Conservation (phyloP, 1,140 invertebrate genomes). For the Phortica variegata region DNA sequence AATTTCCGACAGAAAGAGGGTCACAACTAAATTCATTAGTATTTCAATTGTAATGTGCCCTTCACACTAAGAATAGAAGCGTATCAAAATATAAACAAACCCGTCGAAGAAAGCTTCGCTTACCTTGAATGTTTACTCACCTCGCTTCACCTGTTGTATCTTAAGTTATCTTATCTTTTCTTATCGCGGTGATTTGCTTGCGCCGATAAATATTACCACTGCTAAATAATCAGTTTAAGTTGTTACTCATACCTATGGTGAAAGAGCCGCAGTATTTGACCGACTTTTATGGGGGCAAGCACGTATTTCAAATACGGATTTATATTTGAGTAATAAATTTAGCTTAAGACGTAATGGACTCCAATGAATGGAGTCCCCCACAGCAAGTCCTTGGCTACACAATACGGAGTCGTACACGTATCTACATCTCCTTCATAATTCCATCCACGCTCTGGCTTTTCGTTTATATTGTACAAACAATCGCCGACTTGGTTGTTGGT, state of each 20-base stretch:
- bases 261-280: constrained; percentile 38
- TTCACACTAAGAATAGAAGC: no score
- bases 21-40: no score
- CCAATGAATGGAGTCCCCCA: constrained; percentile 48
- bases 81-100: no score
- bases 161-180: no score
- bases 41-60: no score
- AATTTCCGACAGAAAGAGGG: no score
- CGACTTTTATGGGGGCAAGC: constrained; percentile 29
- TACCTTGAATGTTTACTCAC: no score
- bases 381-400: constrained; percentile 58
- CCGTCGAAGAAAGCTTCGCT: no score
- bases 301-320: background rate
- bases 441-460: constrained; percentile 57
- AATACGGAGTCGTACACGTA: constrained; percentile 60
- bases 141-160: no score
- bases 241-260: constrained; percentile 33
- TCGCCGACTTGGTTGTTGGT: constrained; percentile 59
- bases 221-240: constrained; percentile 11
- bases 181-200: no score
- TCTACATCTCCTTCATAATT: constrained; percentile 60
- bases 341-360: constrained; percentile 15
- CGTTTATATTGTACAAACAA: constrained; percentile 59
- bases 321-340: no score
- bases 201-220: no score